Conservation (phyloP, 2,888 invertebrate genomes). For the Sesia bembeciformis region DNA sequence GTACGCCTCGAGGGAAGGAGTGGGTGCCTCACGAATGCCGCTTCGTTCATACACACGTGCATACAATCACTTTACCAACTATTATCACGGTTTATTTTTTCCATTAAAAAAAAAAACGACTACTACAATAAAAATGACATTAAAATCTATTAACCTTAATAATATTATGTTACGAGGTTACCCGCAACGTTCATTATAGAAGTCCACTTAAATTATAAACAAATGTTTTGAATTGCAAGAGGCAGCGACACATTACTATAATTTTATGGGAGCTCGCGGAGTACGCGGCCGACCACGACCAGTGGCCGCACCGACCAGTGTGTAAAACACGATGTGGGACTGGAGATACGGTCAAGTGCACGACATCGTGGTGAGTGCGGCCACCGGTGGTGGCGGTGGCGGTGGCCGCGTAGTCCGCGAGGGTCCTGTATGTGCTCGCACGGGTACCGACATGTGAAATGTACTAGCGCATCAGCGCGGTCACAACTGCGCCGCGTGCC, state of each 20-base stretch:
- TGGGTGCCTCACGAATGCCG: constrained; percentile 58
- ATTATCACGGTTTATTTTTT: constrained; percentile 71
- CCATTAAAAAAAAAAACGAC: constrained; percentile 54
- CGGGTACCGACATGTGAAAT: constrained; percentile 32
- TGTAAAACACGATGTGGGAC: not conserved
- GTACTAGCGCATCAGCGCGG: constrained; percentile 13
- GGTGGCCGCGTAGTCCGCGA: too few relatives aligned
- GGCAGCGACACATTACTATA: constrained; percentile 30
- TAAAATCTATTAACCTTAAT: constrained; percentile 68
- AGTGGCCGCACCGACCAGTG: not conserved
- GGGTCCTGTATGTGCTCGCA: constrained; percentile 12
- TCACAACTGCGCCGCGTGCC: too few relatives aligned
- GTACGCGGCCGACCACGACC: not conserved
- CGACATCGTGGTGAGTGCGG: too few relatives aligned
- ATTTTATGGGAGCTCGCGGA: constrained; percentile 18
- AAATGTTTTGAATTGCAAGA: constrained; percentile 27
- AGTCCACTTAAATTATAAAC: constrained; percentile 45
- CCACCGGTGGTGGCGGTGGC: too few relatives aligned
- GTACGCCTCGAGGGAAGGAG: constrained; percentile 60
- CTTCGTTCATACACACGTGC: constrained; percentile 47
- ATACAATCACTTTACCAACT: constrained; percentile 63
- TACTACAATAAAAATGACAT: constrained; percentile 56
- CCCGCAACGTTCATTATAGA: constrained; percentile 43
- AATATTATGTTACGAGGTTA: constrained; percentile 62
- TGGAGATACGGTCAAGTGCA: too few relatives aligned